Evolutionary conservation across 2,888 invertebrate genomes (phyloP).

Genomic region (Microctonus brassicae): DNA sequence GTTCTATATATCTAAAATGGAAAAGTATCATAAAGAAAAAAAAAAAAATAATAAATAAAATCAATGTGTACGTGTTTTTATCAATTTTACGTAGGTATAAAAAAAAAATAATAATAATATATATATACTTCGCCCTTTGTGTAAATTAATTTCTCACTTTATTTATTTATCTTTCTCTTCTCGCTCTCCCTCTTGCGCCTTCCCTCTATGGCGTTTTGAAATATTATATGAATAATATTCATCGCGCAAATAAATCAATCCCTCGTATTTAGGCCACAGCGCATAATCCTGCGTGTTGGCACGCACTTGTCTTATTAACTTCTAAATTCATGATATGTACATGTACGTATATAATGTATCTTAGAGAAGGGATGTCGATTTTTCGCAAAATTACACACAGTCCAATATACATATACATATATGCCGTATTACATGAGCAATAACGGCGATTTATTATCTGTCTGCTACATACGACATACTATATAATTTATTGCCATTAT

Average conservation of each 20-base stretch:
- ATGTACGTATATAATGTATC: neutral
- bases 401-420: neutral
- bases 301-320: constrained; percentile 22
- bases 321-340: constrained; percentile 31
- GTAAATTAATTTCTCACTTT: constrained; percentile 19
- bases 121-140: constrained; percentile 29
- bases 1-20: neutral
- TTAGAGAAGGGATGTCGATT: neutral
- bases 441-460: constrained; percentile 48
- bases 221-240: constrained; percentile 9
- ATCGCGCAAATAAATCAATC: constrained; percentile 8
- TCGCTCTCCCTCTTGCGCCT: neutral
- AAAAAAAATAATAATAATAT: too few relatives aligned
- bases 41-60: neutral
- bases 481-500: constrained; percentile 45
- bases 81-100: constrained; percentile 39
- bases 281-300: constrained; percentile 8
- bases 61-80: constrained; percentile 28
- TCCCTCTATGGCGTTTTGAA: neutral
- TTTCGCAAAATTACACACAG: neutral
- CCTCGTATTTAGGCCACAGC: constrained; percentile 35
- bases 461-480: constrained; percentile 37
- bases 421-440: constrained; percentile 38
- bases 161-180: too few relatives aligned
- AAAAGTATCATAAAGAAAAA: neutral